Evolutionary conservation across 1,140 invertebrate genomes (phyloP).

Genomic region (Procambarus clarkii): DNA sequence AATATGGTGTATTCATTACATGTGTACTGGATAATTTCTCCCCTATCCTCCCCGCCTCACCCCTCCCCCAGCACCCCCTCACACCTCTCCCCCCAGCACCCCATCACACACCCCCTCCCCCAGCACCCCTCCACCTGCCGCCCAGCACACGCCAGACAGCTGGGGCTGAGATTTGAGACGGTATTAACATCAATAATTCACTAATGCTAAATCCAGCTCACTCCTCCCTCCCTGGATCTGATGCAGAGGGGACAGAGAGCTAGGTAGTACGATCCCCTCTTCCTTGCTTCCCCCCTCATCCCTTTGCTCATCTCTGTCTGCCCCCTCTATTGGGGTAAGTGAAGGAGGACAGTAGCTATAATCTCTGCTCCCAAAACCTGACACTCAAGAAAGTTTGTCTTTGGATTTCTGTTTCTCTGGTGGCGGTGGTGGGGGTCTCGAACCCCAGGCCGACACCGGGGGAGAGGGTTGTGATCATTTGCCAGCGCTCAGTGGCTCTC

Average conservation of each 20-base stretch:
- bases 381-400: no score
- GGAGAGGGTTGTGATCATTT: no score
- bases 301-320: slow-evolving; percentile 11
- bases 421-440: no score
- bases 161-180: slow-evolving; percentile 40
- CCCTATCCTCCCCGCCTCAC: neutral
- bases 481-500: no score
- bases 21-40: neutral
- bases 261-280: neutral
- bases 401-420: no score
- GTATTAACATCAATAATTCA: slow-evolving; percentile 58
- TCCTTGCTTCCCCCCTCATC: neutral
- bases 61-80: neutral
- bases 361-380: no score
- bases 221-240: neutral
- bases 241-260: neutral
- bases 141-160: slow-evolving; percentile 29
- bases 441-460: no score
- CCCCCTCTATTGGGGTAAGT: neutral
- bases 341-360: neutral
- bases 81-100: neutral
- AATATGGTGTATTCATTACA: neutral
- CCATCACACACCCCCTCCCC: neutral
- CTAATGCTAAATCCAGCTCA: slow-evolving; percentile 27
- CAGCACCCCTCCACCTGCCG: neutral